phyloP scores from a whole-genome alignment of 2,113 vertebrate genomes.

The Psettodes erumei region DNA sequence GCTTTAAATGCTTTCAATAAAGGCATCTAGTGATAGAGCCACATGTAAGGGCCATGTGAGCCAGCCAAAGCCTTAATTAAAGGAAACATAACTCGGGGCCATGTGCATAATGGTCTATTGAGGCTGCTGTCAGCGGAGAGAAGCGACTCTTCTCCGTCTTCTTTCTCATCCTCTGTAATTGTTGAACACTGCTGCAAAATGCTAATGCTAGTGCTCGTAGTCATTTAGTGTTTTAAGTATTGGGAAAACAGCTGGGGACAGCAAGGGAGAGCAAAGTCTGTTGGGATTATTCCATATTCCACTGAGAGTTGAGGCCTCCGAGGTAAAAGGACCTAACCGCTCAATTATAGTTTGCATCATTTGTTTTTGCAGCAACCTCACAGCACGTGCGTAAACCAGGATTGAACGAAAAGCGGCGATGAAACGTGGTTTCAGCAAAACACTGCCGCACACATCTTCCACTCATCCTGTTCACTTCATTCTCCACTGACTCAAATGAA shows the following conservation, averaged over 20 bases:
- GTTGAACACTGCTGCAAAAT: not conserved
- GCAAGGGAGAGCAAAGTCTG: conserved; percentile 1
- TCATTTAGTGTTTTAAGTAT: not conserved
- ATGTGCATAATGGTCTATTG: not conserved
- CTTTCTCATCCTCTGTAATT: not conserved
- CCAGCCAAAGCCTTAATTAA: not conserved
- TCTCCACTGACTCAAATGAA: not conserved
- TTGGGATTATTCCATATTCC: not conserved
- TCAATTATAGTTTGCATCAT: conserved; percentile 26
- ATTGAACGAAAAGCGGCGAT: not conserved
- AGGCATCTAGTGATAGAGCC: not conserved
- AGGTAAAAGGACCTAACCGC: not conserved
- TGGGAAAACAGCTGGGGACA: not conserved
- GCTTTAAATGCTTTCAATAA: not conserved
- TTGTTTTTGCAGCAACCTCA: conserved; percentile 7
- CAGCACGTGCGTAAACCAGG: not conserved
- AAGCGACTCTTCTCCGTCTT: not conserved
- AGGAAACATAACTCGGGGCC: not conserved
- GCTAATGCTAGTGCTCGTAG: not conserved
- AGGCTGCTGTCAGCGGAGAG: not conserved
- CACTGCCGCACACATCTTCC: no score
- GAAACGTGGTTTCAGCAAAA: no score
- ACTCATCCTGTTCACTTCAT: not conserved
- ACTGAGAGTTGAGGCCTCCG: not conserved
- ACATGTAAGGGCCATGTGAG: not conserved